Evolutionary conservation across 2,797 vertebrate species (phyloP).

Genomic region (Sebastes steindachneri): DNA sequence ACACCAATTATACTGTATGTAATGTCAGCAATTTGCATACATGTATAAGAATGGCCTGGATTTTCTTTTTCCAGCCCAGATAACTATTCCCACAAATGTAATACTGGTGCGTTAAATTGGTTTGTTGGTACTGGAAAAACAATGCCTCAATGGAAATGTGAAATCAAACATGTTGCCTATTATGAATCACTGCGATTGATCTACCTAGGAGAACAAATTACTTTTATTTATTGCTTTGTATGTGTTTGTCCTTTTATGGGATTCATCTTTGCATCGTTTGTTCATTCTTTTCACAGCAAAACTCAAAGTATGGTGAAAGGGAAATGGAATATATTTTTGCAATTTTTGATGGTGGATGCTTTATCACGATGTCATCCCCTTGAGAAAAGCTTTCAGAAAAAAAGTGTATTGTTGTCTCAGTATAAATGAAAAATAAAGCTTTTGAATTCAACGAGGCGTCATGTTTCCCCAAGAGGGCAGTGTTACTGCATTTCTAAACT

Average conservation of each 20-base stretch:
- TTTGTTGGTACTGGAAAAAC: constrained; percentile 55
- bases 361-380: constrained; percentile 57
- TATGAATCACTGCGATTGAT: constrained; percentile 55
- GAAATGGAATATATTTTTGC: constrained; percentile 79
- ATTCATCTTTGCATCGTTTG: constrained; percentile 56
- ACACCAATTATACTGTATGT: constrained; percentile 13
- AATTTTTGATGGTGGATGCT: constrained; percentile 65
- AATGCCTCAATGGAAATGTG: constrained; percentile 62
- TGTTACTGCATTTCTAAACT: constrained; percentile 5
- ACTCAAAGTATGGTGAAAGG: constrained; percentile 65
- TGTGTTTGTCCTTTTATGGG: constrained; percentile 51
- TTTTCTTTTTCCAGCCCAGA: constrained; percentile 13
- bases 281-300: constrained; percentile 60
- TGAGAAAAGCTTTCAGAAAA: constrained; percentile 65
- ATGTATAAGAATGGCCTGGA: not conserved
- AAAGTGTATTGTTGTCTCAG: constrained; percentile 64
- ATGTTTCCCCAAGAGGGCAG: constrained; percentile 51
- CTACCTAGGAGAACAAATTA: constrained; percentile 59
- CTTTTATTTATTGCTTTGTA: constrained; percentile 75
- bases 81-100: constrained; percentile 33
- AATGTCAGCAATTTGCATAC: not conserved
- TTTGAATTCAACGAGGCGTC: constrained; percentile 44
- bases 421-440: constrained; percentile 72
- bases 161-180: constrained; percentile 53
- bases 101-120: constrained; percentile 23